phyloP scores from a whole-genome alignment of 2,888 invertebrate genomes.

The Globia sparganii region DNA sequence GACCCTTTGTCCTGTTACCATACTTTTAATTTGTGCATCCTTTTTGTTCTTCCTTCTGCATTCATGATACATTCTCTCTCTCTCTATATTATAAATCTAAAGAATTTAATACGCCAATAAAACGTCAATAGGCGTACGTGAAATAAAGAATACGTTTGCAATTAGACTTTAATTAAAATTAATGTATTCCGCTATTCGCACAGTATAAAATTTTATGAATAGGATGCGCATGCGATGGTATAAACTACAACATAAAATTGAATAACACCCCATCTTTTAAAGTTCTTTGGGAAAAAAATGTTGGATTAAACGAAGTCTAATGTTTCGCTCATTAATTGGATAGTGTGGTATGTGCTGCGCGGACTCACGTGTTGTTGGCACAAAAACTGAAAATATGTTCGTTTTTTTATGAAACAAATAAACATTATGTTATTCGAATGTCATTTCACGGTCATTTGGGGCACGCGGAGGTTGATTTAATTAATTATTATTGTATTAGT shows the following conservation, averaged over 20 bases:
- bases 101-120: constrained; percentile 56
- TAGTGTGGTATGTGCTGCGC: constrained; percentile 65
- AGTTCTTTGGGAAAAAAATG: constrained; percentile 70
- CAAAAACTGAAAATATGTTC: constrained; percentile 69
- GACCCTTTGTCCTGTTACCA: constrained; percentile 75
- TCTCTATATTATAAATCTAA: constrained; percentile 19
- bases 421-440: constrained; percentile 71
- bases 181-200: constrained; percentile 72
- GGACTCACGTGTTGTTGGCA: constrained; percentile 67
- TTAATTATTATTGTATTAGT: constrained; percentile 60
- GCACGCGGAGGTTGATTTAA: constrained; percentile 67
- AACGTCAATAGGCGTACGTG: constrained; percentile 62
- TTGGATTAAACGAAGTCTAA: constrained; percentile 68
- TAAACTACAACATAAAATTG: constrained; percentile 66
- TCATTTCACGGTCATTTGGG: constrained; percentile 84
- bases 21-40: constrained; percentile 75
- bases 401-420: constrained; percentile 57
- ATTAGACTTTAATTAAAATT: constrained; percentile 75
- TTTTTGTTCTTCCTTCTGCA: constrained; percentile 63
- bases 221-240: constrained; percentile 69
- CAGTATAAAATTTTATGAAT: constrained; percentile 68
- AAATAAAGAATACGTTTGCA: constrained; percentile 66
- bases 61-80: constrained; percentile 55
- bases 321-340: constrained; percentile 67
- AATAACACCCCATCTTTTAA: constrained; percentile 70